Evolutionary conservation across 2,113 vertebrate genomes (phyloP).

Genomic region (Sula dactylatra): DNA sequence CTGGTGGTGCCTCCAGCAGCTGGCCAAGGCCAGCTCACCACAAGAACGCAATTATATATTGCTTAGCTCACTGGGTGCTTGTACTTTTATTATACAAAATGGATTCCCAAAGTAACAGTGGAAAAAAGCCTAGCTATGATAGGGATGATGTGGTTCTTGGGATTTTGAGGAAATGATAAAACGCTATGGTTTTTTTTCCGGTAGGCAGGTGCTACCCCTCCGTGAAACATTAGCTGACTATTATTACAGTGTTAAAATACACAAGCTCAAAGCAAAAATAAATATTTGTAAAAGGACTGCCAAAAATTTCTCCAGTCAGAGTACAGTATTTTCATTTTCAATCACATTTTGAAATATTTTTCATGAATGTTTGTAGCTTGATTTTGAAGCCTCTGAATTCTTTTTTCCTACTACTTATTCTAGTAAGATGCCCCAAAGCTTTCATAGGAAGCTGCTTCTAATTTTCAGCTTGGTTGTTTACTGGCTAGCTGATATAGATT

Average conservation of each 20-base stretch:
- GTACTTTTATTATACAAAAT: fast-evolving
- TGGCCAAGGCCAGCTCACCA: neutral
- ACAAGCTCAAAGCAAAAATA: neutral
- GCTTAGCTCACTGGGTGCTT: neutral
- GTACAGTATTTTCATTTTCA: neutral
- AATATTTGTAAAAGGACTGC: neutral
- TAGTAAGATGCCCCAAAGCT: neutral
- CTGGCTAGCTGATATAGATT: neutral
- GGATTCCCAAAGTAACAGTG: neutral
- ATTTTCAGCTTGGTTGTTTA: neutral
- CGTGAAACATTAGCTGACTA: fast-evolving
- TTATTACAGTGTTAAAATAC: neutral
- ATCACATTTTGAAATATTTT: neutral
- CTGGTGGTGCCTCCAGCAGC: neutral
- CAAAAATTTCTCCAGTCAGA: neutral
- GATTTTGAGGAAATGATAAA: neutral
- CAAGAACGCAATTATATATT: fast-evolving
- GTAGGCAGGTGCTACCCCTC: neutral
- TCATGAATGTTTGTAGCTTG: neutral
- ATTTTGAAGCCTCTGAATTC: neutral
- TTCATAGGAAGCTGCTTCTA: neutral
- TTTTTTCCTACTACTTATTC: neutral
- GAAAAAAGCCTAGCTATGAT: fast-evolving
- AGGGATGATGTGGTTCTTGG: neutral
- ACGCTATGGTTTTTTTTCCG: neutral